Evolutionary conservation across 2,113 vertebrate genomes (phyloP).

Genomic region (Cyanoramphus novaezelandiae): DNA sequence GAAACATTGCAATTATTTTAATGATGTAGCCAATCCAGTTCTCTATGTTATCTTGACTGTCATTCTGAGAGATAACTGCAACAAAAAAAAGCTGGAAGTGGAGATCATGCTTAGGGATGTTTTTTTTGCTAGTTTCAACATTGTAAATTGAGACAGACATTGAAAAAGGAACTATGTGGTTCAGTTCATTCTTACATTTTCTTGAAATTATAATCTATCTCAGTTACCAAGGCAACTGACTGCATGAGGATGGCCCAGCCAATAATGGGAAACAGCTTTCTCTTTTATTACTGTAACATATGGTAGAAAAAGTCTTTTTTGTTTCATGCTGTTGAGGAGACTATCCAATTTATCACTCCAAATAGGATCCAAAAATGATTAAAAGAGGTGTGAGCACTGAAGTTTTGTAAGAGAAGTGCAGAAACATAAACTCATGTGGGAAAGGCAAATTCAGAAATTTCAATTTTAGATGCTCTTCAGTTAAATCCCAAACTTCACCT

Average conservation of each 20-base stretch:
- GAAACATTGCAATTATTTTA: background rate
- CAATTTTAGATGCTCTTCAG: background rate
- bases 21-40: background rate
- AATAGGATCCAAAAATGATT: constrained; percentile 14
- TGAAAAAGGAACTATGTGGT: background rate
- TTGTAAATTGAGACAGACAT: constrained; percentile 20
- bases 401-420: background rate
- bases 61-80: background rate
- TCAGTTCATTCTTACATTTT: constrained; percentile 46
- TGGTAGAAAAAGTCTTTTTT: constrained; percentile 23
- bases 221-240: constrained; percentile 31
- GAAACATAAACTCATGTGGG: background rate
- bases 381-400: constrained; percentile 5
- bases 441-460: background rate
- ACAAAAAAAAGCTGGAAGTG: background rate
- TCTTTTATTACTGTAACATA: constrained; percentile 43
- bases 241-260: constrained; percentile 33
- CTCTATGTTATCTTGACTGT: constrained; percentile 1
- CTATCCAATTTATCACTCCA: constrained; percentile 19
- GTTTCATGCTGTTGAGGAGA: background rate
- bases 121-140: constrained; percentile 8
- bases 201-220: constrained; percentile 44
- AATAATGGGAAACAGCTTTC: constrained; percentile 64
- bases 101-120: background rate
- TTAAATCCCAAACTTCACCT: background rate